phyloP scores from a whole-genome alignment of 2,113 vertebrate species.

The Gymnocephalus cernua region DNA sequence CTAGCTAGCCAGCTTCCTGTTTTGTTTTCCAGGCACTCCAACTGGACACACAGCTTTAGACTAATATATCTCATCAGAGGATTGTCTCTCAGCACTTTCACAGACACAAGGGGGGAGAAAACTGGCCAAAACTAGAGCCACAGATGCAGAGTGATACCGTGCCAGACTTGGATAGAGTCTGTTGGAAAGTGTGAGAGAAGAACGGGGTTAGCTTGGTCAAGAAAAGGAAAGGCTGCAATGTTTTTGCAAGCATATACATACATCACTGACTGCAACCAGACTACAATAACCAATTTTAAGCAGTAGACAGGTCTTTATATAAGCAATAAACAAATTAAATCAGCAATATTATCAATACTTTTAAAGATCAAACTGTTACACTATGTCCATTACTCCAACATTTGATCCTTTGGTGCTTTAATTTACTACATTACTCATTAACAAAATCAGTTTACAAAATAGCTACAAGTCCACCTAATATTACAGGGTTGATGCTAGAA shows the following conservation, averaged over 20 bases:
- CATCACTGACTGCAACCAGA: background rate
- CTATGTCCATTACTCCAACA: background rate
- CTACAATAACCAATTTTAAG: background rate
- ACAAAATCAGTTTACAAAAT: background rate
- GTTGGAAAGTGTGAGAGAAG: conserved; percentile 81
- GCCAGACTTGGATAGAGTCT: conserved; percentile 84
- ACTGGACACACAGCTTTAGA: conserved; percentile 7
- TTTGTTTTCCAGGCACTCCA: conserved; percentile 36
- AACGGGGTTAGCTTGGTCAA: conserved; percentile 61
- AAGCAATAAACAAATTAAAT: background rate
- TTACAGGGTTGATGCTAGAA: too few species aligned
- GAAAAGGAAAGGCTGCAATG: conserved; percentile 22
- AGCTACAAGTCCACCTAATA: background rate
- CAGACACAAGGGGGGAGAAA: conserved; percentile 18
- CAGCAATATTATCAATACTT: background rate
- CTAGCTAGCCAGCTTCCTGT: conserved; percentile 36
- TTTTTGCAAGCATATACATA: background rate
- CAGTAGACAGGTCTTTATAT: background rate
- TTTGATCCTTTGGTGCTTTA: background rate
- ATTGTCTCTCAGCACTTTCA: conserved; percentile 55
- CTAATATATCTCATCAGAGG: conserved; percentile 50
- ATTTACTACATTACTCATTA: background rate
- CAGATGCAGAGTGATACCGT: conserved; percentile 80
- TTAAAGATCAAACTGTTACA: background rate
- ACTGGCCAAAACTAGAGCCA: conserved; percentile 48